A percentile compares a stretch with the other conserved stretches of the same genome.
Conservation (phyloP, 2,888 invertebrate genomes). For the Metopia argyrocephala region DNA sequence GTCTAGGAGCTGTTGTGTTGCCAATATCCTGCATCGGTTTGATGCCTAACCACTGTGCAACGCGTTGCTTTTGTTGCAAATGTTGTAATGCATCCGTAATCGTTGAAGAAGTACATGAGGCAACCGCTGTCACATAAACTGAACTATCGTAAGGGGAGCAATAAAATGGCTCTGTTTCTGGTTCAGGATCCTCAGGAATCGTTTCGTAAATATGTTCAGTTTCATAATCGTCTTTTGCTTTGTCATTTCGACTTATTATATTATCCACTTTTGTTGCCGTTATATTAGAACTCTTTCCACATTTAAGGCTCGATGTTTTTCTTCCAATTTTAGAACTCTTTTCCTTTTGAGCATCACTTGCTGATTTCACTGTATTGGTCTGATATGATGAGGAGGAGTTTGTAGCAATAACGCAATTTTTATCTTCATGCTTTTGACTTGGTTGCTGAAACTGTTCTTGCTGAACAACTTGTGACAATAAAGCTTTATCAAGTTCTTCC, state of each 20-base stretch:
- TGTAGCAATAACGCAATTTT: constrained; percentile 18
- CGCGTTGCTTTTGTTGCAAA: constrained; percentile 72
- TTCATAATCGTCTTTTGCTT: constrained; percentile 78
- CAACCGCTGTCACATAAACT: constrained; percentile 69
- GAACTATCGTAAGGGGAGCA: constrained; percentile 82
- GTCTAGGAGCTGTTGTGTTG: constrained; percentile 67
- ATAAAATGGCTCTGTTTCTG: constrained; percentile 82
- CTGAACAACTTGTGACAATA: constrained; percentile 57
- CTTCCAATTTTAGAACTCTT: constrained; percentile 30
- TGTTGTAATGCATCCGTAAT: constrained; percentile 66
- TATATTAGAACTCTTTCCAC: background rate
- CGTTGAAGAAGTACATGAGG: constrained; percentile 67
- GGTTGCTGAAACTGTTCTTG: constrained; percentile 30
- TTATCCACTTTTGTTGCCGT: background rate
- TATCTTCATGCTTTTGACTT: constrained; percentile 15
- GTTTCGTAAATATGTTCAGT: constrained; percentile 84
- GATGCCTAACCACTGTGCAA: constrained; percentile 76
- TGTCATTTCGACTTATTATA: background rate
- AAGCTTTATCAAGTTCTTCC: constrained; percentile 71
- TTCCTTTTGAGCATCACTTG: constrained; percentile 24
- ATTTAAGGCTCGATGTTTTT: constrained; percentile 17
- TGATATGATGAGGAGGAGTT: constrained; percentile 36
- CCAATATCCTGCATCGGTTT: constrained; percentile 63
- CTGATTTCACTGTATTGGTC: constrained; percentile 1
- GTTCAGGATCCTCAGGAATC: constrained; percentile 82